phyloP scores from a whole-genome alignment of 1,140 invertebrate genomes.

The Dendroctonus ponderosae region DNA sequence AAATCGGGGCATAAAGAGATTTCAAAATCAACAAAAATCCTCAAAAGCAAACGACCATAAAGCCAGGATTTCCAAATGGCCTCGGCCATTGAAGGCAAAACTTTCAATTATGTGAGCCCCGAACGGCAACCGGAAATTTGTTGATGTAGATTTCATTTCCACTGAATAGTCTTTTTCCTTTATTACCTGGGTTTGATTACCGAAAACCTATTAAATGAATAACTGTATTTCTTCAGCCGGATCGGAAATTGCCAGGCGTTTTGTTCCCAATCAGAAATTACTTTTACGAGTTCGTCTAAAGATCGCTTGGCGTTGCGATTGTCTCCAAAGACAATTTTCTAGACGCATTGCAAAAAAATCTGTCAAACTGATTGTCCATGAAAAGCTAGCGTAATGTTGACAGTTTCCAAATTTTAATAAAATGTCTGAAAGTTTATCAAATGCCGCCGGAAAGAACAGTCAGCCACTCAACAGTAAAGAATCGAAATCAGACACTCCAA shows the following conservation, averaged over 20 bases:
- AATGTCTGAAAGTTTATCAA: conserved; percentile 34
- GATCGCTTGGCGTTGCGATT: too few relatives aligned
- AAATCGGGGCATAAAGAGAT: too few relatives aligned
- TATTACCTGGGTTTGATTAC: conserved; percentile 29
- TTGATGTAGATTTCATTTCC: conserved; percentile 26
- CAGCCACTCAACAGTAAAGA: conserved; percentile 11
- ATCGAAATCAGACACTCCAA: conserved; percentile 13
- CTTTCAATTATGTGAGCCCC: conserved; percentile 13
- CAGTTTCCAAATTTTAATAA: conserved; percentile 35
- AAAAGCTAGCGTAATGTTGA: conserved; percentile 19
- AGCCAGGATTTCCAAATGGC: conserved; percentile 5
- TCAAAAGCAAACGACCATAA: too few relatives aligned
- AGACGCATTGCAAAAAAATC: too few relatives aligned
- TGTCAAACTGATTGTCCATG: too few relatives aligned
- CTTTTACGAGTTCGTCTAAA: too few relatives aligned
- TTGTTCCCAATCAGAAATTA: conserved; percentile 11
- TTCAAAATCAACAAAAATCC: too few relatives aligned
- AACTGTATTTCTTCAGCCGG: conserved; percentile 15
- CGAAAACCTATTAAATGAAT: conserved; percentile 28
- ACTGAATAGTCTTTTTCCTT: conserved; percentile 26
- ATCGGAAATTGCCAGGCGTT: conserved; percentile 26
- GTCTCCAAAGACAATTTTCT: too few relatives aligned
- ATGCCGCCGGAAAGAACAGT: conserved; percentile 15
- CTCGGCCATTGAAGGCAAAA: conserved; percentile 3
- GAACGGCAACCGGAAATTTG: conserved; percentile 16